Evolutionary conservation across 2,797 vertebrate genomes (phyloP).

Genomic region (Poliocrania exsul): DNA sequence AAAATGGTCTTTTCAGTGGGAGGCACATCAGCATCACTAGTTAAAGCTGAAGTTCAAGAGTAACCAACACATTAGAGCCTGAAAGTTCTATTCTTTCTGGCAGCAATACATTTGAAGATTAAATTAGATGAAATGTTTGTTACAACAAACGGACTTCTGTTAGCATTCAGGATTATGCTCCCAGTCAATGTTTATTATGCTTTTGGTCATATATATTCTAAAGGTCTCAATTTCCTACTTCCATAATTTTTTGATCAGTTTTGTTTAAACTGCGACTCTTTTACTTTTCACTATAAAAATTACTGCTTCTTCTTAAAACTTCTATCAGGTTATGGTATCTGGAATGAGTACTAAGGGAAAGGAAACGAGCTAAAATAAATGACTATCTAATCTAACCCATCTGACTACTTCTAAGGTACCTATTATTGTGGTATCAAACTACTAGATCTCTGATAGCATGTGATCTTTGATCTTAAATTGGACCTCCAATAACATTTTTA

Average conservation of each 20-base stretch:
- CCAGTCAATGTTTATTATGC: constrained; percentile 61
- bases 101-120: constrained; percentile 71
- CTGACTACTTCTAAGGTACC: constrained; percentile 33
- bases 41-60: constrained; percentile 63
- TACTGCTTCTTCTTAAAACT: constrained; percentile 51
- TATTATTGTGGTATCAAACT: constrained; percentile 12
- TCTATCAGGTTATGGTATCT: not conserved
- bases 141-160: constrained; percentile 66
- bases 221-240: constrained; percentile 54
- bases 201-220: constrained; percentile 61
- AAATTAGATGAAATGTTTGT: constrained; percentile 77
- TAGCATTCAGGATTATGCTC: constrained; percentile 67
- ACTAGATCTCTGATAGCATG: constrained; percentile 21
- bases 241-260: constrained; percentile 57
- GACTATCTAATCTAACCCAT: constrained; percentile 47
- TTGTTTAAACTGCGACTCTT: constrained; percentile 56
- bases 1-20: constrained; percentile 56
- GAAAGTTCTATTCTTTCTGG: constrained; percentile 72
- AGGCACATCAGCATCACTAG: constrained; percentile 54
- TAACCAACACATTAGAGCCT: constrained; percentile 61
- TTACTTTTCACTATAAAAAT: constrained; percentile 50
- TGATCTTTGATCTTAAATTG: constrained; percentile 47
- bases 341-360: constrained; percentile 21
- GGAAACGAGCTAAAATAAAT: constrained; percentile 42
- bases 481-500: constrained; percentile 14